These are phyloP conservation scores for Leptinotarsa defecta DNA, from an alignment of 1,140 invertebrate genomes.

Conservation along the genomic window DNA sequence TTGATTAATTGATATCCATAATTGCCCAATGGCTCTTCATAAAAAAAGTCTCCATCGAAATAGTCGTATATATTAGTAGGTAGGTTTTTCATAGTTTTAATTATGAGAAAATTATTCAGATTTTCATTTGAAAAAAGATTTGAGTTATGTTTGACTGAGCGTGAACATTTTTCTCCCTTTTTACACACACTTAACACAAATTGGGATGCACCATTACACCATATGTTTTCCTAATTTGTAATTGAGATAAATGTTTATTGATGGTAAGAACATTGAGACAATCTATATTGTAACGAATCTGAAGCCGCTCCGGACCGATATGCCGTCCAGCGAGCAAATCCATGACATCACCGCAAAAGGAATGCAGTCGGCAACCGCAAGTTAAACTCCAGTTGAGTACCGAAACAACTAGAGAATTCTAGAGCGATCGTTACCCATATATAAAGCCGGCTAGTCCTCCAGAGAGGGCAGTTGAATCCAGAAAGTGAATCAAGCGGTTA, in stretches of 20 bases:
- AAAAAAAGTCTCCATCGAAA: background rate
- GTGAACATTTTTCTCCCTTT: background rate
- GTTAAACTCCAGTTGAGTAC: too few relatives aligned
- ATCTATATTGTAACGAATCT: background rate
- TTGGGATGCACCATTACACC: slow-evolving; percentile 32
- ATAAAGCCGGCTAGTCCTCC: too few relatives aligned
- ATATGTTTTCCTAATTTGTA: slow-evolving; percentile 24
- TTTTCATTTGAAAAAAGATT: background rate
- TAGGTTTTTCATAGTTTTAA: background rate
- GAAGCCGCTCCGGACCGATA: too few relatives aligned
- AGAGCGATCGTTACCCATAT: too few relatives aligned
- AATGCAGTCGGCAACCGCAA: too few relatives aligned
- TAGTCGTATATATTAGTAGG: background rate
- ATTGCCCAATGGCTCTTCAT: background rate
- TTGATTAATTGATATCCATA: background rate
- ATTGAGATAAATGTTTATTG: slow-evolving; percentile 22
- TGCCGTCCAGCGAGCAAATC: too few relatives aligned
- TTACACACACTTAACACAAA: slow-evolving; percentile 32
- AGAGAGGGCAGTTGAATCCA: too few relatives aligned
- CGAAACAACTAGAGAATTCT: too few relatives aligned
- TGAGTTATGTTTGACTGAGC: background rate
- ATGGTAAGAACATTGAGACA: slow-evolving; percentile 29
- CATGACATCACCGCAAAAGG: too few relatives aligned
- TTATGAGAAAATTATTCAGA: background rate
- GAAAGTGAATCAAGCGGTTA: too few relatives aligned